Evolutionary conservation across 2,888 invertebrate species (phyloP).

Genomic region (Ctenicera cuprea): DNA sequence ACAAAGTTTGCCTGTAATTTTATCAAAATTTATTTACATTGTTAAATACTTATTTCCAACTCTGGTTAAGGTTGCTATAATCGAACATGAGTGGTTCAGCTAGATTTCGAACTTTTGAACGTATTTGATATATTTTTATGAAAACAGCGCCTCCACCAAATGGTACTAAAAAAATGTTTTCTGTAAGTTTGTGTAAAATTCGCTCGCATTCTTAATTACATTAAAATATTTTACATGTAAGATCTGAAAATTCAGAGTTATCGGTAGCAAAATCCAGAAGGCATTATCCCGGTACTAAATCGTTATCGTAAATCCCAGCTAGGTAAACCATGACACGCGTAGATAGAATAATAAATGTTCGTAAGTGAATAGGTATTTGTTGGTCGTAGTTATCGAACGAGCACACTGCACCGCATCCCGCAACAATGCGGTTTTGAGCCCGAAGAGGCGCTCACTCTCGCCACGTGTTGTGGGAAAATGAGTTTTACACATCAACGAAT

Average conservation of each 20-base stretch:
- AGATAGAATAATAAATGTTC: slow-evolving; percentile 30
- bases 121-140: too few species aligned
- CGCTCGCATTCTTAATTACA: too few species aligned
- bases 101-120: too few species aligned
- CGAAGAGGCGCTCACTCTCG: slow-evolving; percentile 42
- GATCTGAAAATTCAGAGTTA: neutral
- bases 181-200: too few species aligned
- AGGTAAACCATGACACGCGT: slow-evolving; percentile 24
- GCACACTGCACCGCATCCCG: slow-evolving; percentile 43
- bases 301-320: slow-evolving; percentile 19
- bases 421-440: slow-evolving; percentile 50
- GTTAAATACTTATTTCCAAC: too few species aligned
- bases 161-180: too few species aligned
- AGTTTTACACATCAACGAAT: slow-evolving; percentile 52
- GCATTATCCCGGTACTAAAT: neutral
- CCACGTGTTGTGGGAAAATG: slow-evolving; percentile 58
- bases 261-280: neutral
- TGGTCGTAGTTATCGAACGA: slow-evolving; percentile 40
- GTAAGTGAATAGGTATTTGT: slow-evolving; percentile 32
- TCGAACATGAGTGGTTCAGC: too few species aligned
- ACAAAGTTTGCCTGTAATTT: too few species aligned
- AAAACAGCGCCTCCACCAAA: too few species aligned
- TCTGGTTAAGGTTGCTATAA: too few species aligned
- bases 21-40: too few species aligned
- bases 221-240: too few species aligned